These are phyloP conservation scores for Heliconius melpomene DNA, from an alignment of 1,140 invertebrate genomes.

Conservation along the genomic window DNA sequence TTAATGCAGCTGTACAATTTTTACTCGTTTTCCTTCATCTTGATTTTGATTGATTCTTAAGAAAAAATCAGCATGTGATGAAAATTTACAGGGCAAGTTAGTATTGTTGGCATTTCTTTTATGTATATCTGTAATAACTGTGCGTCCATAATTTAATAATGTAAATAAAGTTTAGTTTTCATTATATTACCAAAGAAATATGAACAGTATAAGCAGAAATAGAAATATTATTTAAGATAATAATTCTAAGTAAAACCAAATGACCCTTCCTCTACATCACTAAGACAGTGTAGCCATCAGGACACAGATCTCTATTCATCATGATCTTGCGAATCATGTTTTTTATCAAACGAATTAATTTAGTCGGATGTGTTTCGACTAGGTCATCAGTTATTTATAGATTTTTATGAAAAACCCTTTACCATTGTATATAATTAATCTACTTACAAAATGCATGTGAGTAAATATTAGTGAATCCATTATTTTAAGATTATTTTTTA, in stretches of 20 bases:
- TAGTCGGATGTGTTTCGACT: conserved; percentile 31
- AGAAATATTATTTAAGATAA: neutral
- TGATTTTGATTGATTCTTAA: conserved; percentile 32
- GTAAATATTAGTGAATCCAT: neutral
- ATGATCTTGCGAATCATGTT: conserved; percentile 44
- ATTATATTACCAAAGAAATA: neutral
- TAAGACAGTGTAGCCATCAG: conserved; percentile 19
- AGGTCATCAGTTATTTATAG: conserved; percentile 36
- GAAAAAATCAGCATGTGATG: conserved; percentile 18
- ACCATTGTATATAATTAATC: neutral
- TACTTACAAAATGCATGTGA: neutral
- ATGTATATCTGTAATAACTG: neutral
- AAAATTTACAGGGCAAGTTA: neutral
- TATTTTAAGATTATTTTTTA: neutral
- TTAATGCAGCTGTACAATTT: conserved; percentile 54
- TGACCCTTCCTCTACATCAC: conserved; percentile 4
- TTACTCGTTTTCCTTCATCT: conserved; percentile 46
- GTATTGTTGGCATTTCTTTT: neutral
- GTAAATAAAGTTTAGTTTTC: neutral
- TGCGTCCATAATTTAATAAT: neutral
- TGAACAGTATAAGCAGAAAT: neutral
- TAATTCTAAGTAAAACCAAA: conserved; percentile 19
- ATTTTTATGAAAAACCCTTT: conserved; percentile 15
- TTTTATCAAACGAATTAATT: conserved; percentile 49
- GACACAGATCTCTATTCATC: conserved; percentile 46